Conservation (phyloP, 1,140 invertebrate genomes). For the Ceratoteleas bidentatus region DNA sequence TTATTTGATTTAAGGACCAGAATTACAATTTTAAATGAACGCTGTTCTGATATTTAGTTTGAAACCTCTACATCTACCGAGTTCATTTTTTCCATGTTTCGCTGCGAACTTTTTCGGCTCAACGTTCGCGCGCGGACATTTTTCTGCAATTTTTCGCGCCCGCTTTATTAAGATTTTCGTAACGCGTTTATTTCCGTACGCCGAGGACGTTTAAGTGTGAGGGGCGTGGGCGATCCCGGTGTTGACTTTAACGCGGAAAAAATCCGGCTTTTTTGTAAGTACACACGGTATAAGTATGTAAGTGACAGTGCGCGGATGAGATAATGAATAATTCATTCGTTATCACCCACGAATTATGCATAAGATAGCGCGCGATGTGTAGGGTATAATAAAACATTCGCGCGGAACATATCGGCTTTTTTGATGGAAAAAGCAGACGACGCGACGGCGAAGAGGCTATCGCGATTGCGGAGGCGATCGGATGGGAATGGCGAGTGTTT, state of each 20-base stretch:
- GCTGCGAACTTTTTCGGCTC: too few species aligned
- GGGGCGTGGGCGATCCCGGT: constrained; percentile 7
- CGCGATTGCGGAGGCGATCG: not conserved
- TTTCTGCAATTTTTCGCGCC: too few species aligned
- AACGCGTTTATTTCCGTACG: too few species aligned
- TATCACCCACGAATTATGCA: constrained; percentile 45
- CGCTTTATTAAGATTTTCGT: too few species aligned
- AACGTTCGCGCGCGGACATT: too few species aligned
- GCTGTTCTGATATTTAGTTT: too few species aligned
- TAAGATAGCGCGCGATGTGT: constrained; percentile 28
- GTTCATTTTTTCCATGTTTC: too few species aligned
- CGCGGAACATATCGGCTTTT: constrained; percentile 17
- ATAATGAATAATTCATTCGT: constrained; percentile 55
- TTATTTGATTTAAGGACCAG: too few species aligned
- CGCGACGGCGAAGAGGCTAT: not conserved
- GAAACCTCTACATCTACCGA: too few species aligned
- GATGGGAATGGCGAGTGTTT: too few species aligned
- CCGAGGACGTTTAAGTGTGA: too few species aligned
- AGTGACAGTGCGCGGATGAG: constrained; percentile 30
- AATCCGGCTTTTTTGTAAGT: constrained; percentile 30
- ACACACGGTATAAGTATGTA: constrained; percentile 37
- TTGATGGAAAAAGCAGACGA: constrained; percentile 25
- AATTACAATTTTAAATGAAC: too few species aligned
- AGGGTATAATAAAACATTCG: constrained; percentile 42
- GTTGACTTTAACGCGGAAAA: constrained; percentile 19